A percentile compares a stretch with the other conserved stretches of the same genome.
These are phyloP conservation scores for Marmota flaviventris DNA, from an alignment of 2,113 vertebrate genomes.

Conservation along the genomic window DNA sequence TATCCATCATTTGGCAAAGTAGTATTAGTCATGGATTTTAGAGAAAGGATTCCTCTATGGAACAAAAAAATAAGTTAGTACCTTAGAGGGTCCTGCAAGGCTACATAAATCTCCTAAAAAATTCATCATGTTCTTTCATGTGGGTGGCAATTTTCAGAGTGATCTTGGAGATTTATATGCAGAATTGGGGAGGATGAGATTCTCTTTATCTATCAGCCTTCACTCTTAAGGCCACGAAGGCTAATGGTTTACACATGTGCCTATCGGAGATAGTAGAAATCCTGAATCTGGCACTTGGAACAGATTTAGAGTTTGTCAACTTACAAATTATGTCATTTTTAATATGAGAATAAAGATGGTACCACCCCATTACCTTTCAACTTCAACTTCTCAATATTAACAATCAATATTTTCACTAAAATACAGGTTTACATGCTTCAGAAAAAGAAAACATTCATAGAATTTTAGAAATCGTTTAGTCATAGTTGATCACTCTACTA, in stretches of 20 bases:
- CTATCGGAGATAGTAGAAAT: background rate
- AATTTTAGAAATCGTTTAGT: constrained; percentile 1
- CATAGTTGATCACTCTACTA: background rate
- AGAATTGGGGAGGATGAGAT: background rate
- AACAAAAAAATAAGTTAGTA: background rate
- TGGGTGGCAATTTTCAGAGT: background rate
- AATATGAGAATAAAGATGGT: background rate
- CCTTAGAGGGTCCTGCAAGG: background rate
- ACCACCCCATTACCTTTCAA: background rate
- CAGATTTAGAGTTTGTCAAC: background rate
- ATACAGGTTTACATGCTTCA: background rate
- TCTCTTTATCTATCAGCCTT: background rate
- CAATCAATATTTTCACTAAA: background rate
- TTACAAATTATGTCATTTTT: background rate
- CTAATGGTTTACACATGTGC: too few species aligned
- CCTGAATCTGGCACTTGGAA: background rate
- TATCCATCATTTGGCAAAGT: background rate
- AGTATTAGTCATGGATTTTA: background rate
- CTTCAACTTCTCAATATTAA: background rate
- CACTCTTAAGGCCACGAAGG: background rate
- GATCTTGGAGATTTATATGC: background rate
- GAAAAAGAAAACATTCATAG: background rate
- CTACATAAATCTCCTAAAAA: background rate
- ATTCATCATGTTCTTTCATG: background rate
- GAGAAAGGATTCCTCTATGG: background rate